Base-by-base conservation (phyloP, 2,113 vertebrate genomes). In the Podocnemis expansa region DNA sequence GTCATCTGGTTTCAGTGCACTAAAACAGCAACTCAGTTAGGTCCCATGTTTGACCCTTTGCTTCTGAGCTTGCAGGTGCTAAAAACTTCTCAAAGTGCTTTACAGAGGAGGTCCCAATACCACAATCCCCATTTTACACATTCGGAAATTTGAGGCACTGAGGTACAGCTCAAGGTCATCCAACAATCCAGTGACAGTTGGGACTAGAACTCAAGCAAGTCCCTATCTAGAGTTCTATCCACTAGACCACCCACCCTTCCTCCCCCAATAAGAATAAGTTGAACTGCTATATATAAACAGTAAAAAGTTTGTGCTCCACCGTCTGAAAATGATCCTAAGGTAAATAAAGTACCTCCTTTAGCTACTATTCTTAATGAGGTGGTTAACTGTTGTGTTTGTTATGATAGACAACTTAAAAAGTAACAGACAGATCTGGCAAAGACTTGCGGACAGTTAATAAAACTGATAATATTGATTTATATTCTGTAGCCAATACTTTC, bases 51-150 rank as follows among this genome's bases (percentile, higher is more conserved):
- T 80, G 7, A 0, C 31, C n/a, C 13, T 43, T 63, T 55, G 90
- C 88, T 63, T 79, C 58, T 13, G 55, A 80, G 58, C 67, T 31
- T 73, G 19, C 73, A 88, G 0, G 0, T 12, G 24, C 52, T 87
- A 84, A 70, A 92, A 94, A 83, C 47, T 12, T 87, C 84, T 73
- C 67, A 82, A 43, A 87, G 49, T 22, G 9, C 67, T 92, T 88
- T 75, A 92, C 7, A 51, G 45, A 56, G 55, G 11, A 10, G 31
- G 41, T 25, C 41, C 43, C 34, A 27, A 24, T 75, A 14, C 41
- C 24, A 75, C 13, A 12, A 43, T 25, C 25, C 6, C 41, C 24
- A 29, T 75, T 75, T 75, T 43, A 75, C 22, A 45, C 38, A 75
- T 75, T 12, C 24, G 73, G 73, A 75, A 41, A 45, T 21, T n/a